Conservation (phyloP, 30 jellyfish, hydroid and myxozoan genomes). For the Hydractinia symbiolongicarpus region DNA sequence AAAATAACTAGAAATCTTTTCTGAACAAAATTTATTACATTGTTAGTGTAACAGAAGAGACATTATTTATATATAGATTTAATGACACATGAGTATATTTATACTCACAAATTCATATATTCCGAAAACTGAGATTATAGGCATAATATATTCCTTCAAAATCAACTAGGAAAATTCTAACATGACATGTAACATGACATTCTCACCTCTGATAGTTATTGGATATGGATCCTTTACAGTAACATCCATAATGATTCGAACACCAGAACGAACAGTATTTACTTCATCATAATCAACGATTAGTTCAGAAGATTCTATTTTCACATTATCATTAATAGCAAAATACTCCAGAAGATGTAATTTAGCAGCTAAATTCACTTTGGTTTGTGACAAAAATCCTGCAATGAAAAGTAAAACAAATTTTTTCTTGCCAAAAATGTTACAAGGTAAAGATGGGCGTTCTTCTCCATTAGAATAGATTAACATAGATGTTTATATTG, state of each 20-base stretch:
- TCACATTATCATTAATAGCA: not conserved
- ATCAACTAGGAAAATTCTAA: not conserved
- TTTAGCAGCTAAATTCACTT: not conserved
- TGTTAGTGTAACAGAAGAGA: no score
- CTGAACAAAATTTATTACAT: no score
- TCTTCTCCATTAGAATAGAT: not conserved
- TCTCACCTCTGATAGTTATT: constrained; percentile 9
- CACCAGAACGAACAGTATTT: not conserved
- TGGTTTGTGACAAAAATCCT: constrained; percentile 18
- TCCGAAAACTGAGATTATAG: no score
- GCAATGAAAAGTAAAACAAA: not conserved
- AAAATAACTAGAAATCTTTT: no score
- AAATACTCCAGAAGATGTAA: constrained; percentile 5
- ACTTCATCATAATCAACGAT: not conserved
- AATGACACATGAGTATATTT: no score
- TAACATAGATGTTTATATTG: not conserved
- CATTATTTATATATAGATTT: no score
- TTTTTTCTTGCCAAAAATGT: no score
- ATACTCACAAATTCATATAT: no score
- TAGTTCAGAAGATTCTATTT: not conserved
- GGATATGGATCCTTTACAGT: constrained; percentile 8
- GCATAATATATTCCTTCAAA: no score
- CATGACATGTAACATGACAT: not conserved
- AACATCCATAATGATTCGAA: constrained; percentile 2
- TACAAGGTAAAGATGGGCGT: not conserved